phyloP scores from a whole-genome alignment of 30 jellyfish, hydroid and myxozoan species.

The Clytia hemisphaerica region DNA sequence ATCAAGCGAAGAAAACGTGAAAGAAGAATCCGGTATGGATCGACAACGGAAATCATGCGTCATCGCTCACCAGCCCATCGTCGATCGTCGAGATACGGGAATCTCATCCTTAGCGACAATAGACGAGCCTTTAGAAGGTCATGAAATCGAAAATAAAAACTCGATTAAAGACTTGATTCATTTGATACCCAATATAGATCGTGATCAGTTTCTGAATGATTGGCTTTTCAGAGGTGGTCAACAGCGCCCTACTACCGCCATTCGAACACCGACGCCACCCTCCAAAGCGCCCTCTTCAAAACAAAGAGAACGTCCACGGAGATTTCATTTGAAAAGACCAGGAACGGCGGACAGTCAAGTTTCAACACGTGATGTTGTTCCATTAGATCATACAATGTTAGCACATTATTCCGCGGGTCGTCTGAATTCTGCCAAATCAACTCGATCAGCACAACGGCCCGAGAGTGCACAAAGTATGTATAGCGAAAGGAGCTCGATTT shows the following conservation, averaged over 20 bases:
- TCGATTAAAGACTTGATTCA: not conserved
- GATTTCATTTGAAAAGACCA: slow-evolving; percentile 9
- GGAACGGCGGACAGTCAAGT: slow-evolving; percentile 26
- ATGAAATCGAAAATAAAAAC: slow-evolving; percentile 1
- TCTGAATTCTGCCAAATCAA: slow-evolving; percentile 22
- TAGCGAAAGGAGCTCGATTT: slow-evolving; percentile 6
- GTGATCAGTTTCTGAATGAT: slow-evolving; percentile 14
- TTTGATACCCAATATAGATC: slow-evolving; percentile 24
- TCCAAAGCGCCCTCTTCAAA: not conserved
- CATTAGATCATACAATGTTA: not conserved
- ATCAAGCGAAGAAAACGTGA: no score
- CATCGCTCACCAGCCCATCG: no score
- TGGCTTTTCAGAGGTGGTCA: slow-evolving; percentile 24
- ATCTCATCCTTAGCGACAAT: no score
- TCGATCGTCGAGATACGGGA: no score
- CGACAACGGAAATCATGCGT: no score
- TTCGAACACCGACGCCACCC: not conserved
- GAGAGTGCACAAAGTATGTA: not conserved
- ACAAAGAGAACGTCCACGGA: not conserved
- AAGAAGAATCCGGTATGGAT: no score
- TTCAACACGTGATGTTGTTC: slow-evolving; percentile 5
- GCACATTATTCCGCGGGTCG: not conserved
- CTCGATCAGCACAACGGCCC: slow-evolving; percentile 12
- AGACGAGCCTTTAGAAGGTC: no score
- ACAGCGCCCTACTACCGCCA: no score